Evolutionary conservation across 2,888 invertebrate genomes (phyloP).

Genomic region (Rotaria macrura): DNA sequence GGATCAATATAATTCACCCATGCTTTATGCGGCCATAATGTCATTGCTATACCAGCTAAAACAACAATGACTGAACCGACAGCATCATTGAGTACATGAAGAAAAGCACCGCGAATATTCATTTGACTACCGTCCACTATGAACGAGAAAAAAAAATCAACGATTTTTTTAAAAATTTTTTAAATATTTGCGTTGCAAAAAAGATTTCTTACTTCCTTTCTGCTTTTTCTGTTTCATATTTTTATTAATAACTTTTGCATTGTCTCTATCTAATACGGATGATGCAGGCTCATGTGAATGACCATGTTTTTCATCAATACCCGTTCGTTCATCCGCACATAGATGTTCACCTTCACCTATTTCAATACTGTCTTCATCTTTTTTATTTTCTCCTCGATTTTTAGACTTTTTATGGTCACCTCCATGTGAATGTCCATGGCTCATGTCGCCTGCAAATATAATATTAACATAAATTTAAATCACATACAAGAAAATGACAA

Average conservation of each 20-base stretch:
- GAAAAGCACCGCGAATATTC: slow-evolving; percentile 21
- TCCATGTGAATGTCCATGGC: not conserved
- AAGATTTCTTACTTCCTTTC: not conserved
- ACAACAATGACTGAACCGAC: slow-evolving; percentile 85
- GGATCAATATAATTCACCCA: slow-evolving; percentile 35
- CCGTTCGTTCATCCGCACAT: not conserved
- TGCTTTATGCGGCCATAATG: not conserved
- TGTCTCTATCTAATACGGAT: not conserved
- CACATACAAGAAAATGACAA: not conserved
- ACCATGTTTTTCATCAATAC: not conserved
- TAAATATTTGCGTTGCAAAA: not conserved
- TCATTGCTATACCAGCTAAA: slow-evolving; percentile 59
- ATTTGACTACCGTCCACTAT: not conserved
- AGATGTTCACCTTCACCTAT: slow-evolving; percentile 4
- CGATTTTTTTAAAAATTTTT: not conserved
- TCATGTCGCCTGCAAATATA: not conserved
- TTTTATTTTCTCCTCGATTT: not conserved
- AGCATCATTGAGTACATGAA: slow-evolving; percentile 75
- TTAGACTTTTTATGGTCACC: not conserved
- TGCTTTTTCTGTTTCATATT: not conserved
- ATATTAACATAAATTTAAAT: not conserved
- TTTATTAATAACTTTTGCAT: not conserved
- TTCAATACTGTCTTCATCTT: slow-evolving; percentile 2
- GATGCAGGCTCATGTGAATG: not conserved
- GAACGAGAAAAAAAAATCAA: not conserved